Percentiles rank a stretch among this genome's conserved stretches.
These are phyloP conservation scores for Athene cunicularia DNA, from an alignment of 2,113 vertebrate genomes.

Conservation along the genomic window DNA sequence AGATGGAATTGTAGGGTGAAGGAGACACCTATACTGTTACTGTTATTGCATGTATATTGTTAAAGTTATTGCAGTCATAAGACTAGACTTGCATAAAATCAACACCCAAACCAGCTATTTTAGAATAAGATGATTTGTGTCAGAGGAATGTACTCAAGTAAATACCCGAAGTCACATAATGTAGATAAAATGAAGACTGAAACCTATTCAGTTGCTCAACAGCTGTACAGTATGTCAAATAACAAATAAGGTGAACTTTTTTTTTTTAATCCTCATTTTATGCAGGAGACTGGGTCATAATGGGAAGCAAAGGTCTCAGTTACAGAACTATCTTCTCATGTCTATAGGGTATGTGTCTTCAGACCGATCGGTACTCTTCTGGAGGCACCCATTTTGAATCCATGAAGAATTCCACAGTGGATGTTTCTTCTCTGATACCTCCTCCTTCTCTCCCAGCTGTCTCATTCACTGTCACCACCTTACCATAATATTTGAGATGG, in stretches of 20 bases:
- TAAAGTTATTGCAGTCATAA: not conserved
- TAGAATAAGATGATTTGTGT: not conserved
- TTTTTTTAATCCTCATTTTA: not conserved
- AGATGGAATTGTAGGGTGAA: not conserved
- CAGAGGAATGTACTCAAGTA: not conserved
- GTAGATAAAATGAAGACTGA: not conserved
- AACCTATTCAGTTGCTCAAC: not conserved
- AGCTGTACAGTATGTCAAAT: not conserved
- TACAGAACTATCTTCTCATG: not conserved
- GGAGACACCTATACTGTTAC: not conserved
- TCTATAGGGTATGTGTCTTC: not conserved
- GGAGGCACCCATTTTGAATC: not conserved
- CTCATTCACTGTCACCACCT: not conserved
- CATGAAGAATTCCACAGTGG: not conserved
- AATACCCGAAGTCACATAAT: not conserved
- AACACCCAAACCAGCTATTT: not conserved
- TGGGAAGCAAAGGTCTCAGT: not conserved
- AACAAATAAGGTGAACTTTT: not conserved
- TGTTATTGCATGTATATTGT: not conserved
- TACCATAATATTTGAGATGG: not conserved
- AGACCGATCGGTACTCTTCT: not conserved
- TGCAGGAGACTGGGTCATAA: not conserved
- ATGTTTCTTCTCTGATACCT: not conserved
- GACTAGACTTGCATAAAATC: not conserved
- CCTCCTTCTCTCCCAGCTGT: not conserved